Percentiles rank a stretch among this genome's conserved stretches.
Evolutionary conservation across 2,888 invertebrate genomes (phyloP).

Genomic region (Leptinotarsa peninsularis): DNA sequence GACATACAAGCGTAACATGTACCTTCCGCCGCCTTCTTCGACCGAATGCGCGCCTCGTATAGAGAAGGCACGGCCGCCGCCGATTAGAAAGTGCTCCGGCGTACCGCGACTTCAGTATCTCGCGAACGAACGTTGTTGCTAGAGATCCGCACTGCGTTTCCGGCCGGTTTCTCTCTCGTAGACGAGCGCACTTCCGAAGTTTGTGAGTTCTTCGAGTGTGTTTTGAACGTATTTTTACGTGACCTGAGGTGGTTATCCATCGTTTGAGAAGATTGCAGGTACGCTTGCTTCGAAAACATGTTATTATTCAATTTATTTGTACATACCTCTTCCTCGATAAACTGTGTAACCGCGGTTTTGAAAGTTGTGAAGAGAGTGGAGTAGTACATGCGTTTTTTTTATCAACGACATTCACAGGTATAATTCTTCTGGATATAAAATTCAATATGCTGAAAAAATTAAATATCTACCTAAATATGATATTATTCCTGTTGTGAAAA

Average conservation of each 20-base stretch:
- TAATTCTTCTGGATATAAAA: too few species aligned
- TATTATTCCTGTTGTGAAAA: too few species aligned
- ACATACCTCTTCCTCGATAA: slow-evolving; percentile 61
- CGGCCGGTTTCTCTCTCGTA: slow-evolving; percentile 11
- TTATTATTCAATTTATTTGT: background rate
- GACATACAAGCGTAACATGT: background rate
- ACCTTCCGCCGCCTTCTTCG: slow-evolving; percentile 18
- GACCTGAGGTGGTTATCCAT: background rate
- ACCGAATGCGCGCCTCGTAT: slow-evolving; percentile 11
- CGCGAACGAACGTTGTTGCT: slow-evolving; percentile 16
- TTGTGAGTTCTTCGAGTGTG: slow-evolving; percentile 9
- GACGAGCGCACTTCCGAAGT: slow-evolving; percentile 8
- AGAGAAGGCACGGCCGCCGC: slow-evolving; percentile 7
- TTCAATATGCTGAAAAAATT: too few species aligned
- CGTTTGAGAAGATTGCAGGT: slow-evolving; percentile 4
- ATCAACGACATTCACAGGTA: too few species aligned
- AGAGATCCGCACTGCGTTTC: background rate
- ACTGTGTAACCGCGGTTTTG: too few species aligned
- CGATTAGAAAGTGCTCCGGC: slow-evolving; percentile 28
- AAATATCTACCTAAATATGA: too few species aligned
- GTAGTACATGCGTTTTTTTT: too few species aligned
- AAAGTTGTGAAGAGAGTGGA: too few species aligned
- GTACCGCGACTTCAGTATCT: slow-evolving; percentile 21
- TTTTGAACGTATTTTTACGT: background rate
- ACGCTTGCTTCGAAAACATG: background rate